phyloP scores from a whole-genome alignment of 2,888 invertebrate species.

The Lutraria lutraria region DNA sequence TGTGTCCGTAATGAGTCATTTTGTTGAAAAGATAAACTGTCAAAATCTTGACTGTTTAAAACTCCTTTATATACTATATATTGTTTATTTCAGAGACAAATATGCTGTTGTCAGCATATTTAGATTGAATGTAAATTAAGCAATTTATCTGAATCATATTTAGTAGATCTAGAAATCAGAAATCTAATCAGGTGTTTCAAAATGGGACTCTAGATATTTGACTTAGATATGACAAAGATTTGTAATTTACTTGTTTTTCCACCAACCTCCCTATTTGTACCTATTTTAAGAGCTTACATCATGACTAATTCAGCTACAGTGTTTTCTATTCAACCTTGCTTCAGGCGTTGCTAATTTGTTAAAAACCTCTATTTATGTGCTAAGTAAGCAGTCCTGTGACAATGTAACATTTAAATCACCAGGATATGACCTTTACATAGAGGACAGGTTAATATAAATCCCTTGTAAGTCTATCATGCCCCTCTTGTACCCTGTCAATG shows the following conservation, averaged over 20 bases:
- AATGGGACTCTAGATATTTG: neutral
- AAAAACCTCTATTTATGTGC: neutral
- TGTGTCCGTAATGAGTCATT: constrained; percentile 33
- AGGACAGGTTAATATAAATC: neutral
- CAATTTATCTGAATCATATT: neutral
- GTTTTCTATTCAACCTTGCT: neutral
- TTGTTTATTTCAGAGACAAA: neutral
- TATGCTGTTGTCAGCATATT: neutral
- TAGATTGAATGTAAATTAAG: neutral
- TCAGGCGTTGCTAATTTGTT: neutral
- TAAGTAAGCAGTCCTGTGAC: neutral
- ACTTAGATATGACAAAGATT: neutral
- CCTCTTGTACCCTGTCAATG: constrained; percentile 5
- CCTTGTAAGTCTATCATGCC: neutral
- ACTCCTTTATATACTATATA: neutral
- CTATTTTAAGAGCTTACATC: constrained; percentile 7
- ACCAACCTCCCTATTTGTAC: neutral
- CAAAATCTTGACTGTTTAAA: neutral
- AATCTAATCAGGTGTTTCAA: neutral
- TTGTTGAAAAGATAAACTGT: neutral
- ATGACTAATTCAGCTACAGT: neutral
- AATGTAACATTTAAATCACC: constrained; percentile 1
- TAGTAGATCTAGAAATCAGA: neutral
- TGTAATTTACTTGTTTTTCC: neutral
- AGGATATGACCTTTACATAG: neutral